Percentiles rank a stretch among this genome's conserved stretches.
Conservation (phyloP, 2,113 vertebrate genomes). For the Haliaeetus leucogaster region DNA sequence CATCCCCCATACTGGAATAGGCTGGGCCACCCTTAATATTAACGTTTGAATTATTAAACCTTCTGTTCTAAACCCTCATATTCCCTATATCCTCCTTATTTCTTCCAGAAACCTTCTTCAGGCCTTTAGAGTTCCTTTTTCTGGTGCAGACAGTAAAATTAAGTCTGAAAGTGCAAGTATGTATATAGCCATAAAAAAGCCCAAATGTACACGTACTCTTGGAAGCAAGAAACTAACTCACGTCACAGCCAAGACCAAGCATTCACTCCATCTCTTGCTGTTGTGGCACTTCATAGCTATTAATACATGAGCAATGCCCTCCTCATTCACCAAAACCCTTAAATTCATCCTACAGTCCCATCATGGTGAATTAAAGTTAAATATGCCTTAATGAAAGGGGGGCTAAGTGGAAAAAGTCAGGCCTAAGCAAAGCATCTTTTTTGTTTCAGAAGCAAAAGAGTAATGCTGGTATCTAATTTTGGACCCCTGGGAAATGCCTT, state of each 20-base stretch:
- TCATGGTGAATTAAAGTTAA: not conserved
- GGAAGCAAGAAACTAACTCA: not conserved
- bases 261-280: not conserved
- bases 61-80: not conserved
- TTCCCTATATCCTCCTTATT: not conserved
- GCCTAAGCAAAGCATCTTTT: not conserved
- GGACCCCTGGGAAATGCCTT: not conserved
- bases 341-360: not conserved
- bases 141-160: not conserved
- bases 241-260: accelerated
- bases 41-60: not conserved
- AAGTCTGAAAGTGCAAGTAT: not conserved
- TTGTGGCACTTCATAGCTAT: not conserved
- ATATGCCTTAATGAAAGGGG: constrained; percentile 1
- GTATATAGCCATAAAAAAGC: not conserved
- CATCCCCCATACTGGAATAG: not conserved
- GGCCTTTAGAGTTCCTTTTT: not conserved
- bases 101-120: not conserved
- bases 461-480: not conserved
- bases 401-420: not conserved
- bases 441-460: not conserved
- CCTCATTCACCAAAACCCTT: not conserved
- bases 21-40: not conserved
- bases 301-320: not conserved
- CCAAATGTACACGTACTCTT: not conserved